phyloP scores from a whole-genome alignment of 2,113 vertebrate genomes.

The Gorilla gorilla region DNA sequence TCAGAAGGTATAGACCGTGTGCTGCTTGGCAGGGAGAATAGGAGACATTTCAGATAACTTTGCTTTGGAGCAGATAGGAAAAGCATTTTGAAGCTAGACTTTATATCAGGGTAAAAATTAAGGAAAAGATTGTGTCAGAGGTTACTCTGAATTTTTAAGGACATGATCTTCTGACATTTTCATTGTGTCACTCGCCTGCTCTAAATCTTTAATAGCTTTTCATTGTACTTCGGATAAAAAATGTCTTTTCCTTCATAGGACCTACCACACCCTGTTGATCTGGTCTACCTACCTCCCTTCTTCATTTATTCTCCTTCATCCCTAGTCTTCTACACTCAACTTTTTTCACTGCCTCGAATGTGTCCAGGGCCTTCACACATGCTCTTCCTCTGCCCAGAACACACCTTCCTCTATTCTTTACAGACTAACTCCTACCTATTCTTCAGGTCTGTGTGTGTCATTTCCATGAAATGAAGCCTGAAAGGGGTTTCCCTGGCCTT shows the following conservation, averaged over 20 bases:
- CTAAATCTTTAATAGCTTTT: not conserved
- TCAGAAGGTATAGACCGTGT: not conserved
- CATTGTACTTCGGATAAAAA: not conserved
- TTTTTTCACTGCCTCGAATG: not conserved
- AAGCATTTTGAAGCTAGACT: not conserved
- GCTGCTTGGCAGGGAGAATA: not conserved
- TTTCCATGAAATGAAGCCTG: not conserved
- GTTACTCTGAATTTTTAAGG: not conserved
- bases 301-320: rapidly evolving
- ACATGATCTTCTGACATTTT: not conserved
- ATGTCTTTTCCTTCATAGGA: not conserved
- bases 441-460: not conserved
- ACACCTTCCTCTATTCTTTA: not conserved
- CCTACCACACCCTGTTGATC: not conserved
- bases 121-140: not conserved
- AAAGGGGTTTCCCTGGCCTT: not conserved
- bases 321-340: not conserved
- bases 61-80: not conserved
- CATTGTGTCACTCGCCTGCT: not conserved
- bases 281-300: not conserved
- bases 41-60: not conserved
- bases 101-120: not conserved
- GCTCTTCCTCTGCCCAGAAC: not conserved
- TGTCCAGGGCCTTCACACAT: not conserved
- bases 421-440: not conserved